Percentiles rank a stretch among this genome's conserved stretches.
These are phyloP conservation scores for Brachionus calyciflorus DNA, from an alignment of 1,140 invertebrate genomes.

Conservation along the genomic window DNA sequence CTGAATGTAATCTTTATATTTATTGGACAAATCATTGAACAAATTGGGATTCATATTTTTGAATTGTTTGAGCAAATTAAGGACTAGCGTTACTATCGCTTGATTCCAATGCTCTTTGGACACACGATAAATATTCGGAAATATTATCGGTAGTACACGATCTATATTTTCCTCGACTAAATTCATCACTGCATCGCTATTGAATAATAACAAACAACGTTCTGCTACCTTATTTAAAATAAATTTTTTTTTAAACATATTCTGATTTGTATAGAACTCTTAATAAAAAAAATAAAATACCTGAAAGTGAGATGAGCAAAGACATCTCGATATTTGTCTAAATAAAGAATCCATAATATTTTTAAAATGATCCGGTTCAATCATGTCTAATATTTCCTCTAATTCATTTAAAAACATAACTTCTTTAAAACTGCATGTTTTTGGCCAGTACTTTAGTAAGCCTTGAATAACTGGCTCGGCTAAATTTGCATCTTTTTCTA, in stretches of 20 bases:
- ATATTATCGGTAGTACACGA: conserved; percentile 71
- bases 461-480: conserved; percentile 65
- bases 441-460: conserved; percentile 64
- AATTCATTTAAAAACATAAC: conserved; percentile 65
- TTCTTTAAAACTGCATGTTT: conserved; percentile 64
- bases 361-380: conserved; percentile 64
- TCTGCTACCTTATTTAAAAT: conserved; percentile 58
- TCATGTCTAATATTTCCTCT: conserved; percentile 65
- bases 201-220: conserved; percentile 65
- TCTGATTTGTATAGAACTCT: neutral
- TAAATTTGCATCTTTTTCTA: conserved; percentile 88
- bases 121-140: conserved; percentile 90
- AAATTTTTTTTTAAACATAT: neutral
- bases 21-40: conserved; percentile 43
- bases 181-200: conserved; percentile 65
- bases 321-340: conserved; percentile 63
- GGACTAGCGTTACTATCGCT: conserved; percentile 49
- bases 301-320: conserved; percentile 65
- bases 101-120: conserved; percentile 99
- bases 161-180: conserved; percentile 63
- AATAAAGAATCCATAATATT: conserved; percentile 64
- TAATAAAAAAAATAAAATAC: conserved; percentile 48
- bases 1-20: conserved; percentile 45
- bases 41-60: conserved; percentile 38
- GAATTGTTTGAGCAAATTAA: conserved; percentile 46